phyloP scores from a whole-genome alignment of 2,888 invertebrate species.

The Nephrotoma appendiculata region DNA sequence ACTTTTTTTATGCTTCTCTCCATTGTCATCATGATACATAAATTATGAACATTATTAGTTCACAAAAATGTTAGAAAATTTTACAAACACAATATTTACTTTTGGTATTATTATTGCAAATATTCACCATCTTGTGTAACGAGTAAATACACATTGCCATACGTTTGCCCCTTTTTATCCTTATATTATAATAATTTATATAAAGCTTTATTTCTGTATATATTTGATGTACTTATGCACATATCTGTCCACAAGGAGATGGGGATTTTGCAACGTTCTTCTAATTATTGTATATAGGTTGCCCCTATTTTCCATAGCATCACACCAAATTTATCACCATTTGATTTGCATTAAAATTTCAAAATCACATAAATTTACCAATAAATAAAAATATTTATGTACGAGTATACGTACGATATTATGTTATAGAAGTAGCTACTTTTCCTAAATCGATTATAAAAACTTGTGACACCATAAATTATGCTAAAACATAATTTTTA shows the following conservation, averaged over 20 bases:
- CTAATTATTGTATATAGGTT: not conserved
- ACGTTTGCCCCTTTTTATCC: not conserved
- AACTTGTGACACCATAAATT: not conserved
- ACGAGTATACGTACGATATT: not conserved
- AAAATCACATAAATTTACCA: not conserved
- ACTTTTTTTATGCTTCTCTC: not conserved
- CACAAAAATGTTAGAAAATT: not conserved
- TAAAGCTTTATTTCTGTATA: not conserved
- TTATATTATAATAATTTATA: not conserved
- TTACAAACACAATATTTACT: not conserved
- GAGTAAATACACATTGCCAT: not conserved
- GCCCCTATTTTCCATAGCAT: not conserved
- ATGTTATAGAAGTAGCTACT: not conserved
- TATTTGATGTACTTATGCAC: not conserved
- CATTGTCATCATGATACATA: not conserved
- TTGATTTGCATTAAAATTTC: not conserved
- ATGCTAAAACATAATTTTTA: not conserved
- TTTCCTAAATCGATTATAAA: not conserved
- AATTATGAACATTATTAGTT: not conserved
- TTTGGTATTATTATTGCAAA: not conserved
- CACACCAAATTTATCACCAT: not conserved
- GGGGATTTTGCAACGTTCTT: not conserved
- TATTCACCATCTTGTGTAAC: not conserved
- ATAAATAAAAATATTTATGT: not conserved
- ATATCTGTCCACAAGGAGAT: not conserved